Percentiles rank a stretch among this genome's conserved stretches.
phyloP scores from a whole-genome alignment of 2,888 invertebrate species.

The Meloe dianella region DNA sequence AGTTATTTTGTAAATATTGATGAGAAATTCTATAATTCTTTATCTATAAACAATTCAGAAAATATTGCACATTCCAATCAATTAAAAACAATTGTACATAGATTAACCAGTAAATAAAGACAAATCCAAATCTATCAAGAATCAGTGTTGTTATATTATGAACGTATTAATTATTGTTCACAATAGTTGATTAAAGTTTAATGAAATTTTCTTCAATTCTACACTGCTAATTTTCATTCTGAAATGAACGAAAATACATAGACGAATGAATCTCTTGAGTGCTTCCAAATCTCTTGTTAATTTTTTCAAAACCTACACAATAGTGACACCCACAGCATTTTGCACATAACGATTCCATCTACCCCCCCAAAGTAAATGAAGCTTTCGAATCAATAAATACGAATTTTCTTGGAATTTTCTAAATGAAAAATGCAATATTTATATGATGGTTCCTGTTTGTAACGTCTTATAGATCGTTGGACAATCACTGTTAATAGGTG shows the following conservation, averaged over 20 bases:
- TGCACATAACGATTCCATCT: neutral
- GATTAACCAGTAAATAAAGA: neutral
- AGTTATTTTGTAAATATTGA: conserved; percentile 13
- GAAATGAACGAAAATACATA: neutral
- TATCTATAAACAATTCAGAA: neutral
- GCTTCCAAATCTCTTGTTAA: conserved; percentile 7
- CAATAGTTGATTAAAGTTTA: neutral
- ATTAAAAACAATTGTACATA: neutral
- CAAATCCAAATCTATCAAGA: neutral
- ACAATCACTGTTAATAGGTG: neutral
- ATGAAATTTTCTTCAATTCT: neutral
- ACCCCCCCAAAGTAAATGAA: neutral
- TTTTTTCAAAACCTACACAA: neutral
- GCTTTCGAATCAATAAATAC: neutral
- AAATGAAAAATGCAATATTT: neutral
- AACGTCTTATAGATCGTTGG: neutral
- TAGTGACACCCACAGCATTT: neutral
- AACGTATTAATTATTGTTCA: neutral
- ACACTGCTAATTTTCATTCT: neutral
- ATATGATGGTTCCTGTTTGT: neutral
- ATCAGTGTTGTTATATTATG: neutral
- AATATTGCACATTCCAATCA: neutral
- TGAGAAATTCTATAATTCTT: neutral
- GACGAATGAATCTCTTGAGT: conserved; percentile 1
- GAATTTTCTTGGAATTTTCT: neutral